Conservation (phyloP, 2,888 invertebrate genomes). For the Drosophila maculinotata region DNA sequence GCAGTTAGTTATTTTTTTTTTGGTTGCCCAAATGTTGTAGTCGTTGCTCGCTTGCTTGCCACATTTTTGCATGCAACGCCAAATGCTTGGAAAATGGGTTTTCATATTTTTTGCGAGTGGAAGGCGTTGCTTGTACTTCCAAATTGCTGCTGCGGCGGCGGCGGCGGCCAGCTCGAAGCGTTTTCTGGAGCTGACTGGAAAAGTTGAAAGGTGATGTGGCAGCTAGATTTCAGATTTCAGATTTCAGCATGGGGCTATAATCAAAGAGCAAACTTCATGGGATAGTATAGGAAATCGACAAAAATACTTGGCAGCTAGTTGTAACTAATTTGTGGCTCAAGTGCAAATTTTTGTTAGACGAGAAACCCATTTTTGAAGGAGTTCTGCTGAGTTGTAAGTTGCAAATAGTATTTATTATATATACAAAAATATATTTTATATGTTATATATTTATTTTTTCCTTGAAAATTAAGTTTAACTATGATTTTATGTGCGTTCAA, state of each 20-base stretch:
- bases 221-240: slow-evolving; percentile 51
- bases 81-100: slow-evolving; percentile 63
- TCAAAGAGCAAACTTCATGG: slow-evolving; percentile 28
- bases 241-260: too few species aligned
- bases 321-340: background rate
- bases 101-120: slow-evolving; percentile 46
- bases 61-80: slow-evolving; percentile 76
- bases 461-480: too few species aligned
- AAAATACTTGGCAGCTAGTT: slow-evolving; percentile 3
- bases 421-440: too few species aligned
- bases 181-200: slow-evolving; percentile 44
- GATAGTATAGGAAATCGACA: background rate
- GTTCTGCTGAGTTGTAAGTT: background rate
- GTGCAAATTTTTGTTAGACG: background rate
- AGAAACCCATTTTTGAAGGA: too few species aligned
- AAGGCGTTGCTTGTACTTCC: slow-evolving; percentile 74
- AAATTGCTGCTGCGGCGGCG: slow-evolving; percentile 34
- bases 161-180: slow-evolving; percentile 59
- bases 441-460: too few species aligned
- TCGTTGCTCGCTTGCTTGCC: slow-evolving; percentile 43
- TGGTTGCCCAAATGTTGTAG: slow-evolving; percentile 59
- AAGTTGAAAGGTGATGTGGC: slow-evolving; percentile 64
- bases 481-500: too few species aligned
- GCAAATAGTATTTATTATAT: too few species aligned
- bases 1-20: slow-evolving; percentile 54